A percentile compares a stretch with the other conserved stretches of the same genome.
These are phyloP conservation scores for Linnaemya tessellans DNA, from an alignment of 2,888 invertebrate genomes.

Conservation along the genomic window DNA sequence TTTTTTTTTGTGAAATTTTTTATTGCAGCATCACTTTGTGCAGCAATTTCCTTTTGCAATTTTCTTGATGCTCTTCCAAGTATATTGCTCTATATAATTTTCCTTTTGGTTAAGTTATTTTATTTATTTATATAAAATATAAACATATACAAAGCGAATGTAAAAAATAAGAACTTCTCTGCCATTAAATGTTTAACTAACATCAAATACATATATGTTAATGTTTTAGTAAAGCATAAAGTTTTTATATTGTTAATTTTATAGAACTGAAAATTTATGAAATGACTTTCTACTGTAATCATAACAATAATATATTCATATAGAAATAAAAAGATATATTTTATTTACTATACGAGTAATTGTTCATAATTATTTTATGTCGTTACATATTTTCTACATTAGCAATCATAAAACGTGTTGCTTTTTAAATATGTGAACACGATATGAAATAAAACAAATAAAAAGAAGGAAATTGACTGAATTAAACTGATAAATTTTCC, in stretches of 20 bases:
- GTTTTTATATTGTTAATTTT: not conserved
- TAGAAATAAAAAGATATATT: too few relatives aligned
- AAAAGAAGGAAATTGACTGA: too few relatives aligned
- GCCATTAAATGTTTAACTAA: not conserved
- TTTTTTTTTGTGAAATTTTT: not conserved
- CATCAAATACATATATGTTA: not conserved
- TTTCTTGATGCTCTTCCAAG: conserved; percentile 47
- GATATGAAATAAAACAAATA: too few relatives aligned
- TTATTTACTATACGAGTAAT: too few relatives aligned
- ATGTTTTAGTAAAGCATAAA: not conserved
- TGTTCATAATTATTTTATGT: too few relatives aligned
- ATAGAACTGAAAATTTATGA: not conserved
- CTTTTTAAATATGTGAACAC: too few relatives aligned
- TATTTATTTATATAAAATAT: not conserved
- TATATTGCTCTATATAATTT: conserved; percentile 34
- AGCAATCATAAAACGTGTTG: too few relatives aligned
- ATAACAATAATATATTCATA: not conserved
- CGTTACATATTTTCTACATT: too few relatives aligned
- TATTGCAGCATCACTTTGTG: conserved; percentile 54
- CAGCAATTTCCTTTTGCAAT: conserved; percentile 38
- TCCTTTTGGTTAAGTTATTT: not conserved
- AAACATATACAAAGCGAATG: not conserved
- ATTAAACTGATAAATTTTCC: too few relatives aligned
- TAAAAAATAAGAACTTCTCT: not conserved
- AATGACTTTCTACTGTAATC: not conserved